Evolutionary conservation across 2,797 vertebrate species (phyloP).

Genomic region (Thaleichthys pacificus): DNA sequence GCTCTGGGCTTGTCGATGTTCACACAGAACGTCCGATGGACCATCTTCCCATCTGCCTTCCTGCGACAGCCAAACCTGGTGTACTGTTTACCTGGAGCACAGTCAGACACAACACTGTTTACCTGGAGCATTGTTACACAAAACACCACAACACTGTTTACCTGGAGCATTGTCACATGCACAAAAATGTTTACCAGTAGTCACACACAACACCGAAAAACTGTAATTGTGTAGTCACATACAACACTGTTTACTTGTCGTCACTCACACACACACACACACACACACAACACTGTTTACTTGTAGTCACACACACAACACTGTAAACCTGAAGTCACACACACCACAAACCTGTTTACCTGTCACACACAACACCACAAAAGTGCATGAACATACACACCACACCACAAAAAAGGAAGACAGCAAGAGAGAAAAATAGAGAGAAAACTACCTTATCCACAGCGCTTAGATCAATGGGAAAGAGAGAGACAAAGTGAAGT

Average conservation of each 20-base stretch:
- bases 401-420: neutral
- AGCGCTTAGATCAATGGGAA: neutral
- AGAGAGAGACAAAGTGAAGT: neutral
- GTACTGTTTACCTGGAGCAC: constrained; percentile 85
- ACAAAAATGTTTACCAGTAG: neutral
- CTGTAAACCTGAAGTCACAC: no score
- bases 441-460: neutral
- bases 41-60: constrained; percentile 91
- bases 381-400: no score
- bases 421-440: neutral
- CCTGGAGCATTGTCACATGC: neutral
- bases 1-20: constrained; percentile 86
- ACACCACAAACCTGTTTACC: no score
- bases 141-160: neutral
- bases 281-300: neutral
- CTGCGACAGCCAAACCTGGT: constrained; percentile 94
- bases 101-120: neutral
- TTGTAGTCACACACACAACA: no score
- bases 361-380: no score
- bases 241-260: neutral
- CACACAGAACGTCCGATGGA: constrained; percentile 86
- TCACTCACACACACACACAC: neutral
- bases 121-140: no score
- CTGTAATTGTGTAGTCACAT: no score
- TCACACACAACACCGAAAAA: neutral